Percentiles rank a stretch among this genome's conserved stretches.
Evolutionary conservation across 2,113 vertebrate genomes (phyloP).

Genomic region (Chiloscyllium plagiosum): DNA sequence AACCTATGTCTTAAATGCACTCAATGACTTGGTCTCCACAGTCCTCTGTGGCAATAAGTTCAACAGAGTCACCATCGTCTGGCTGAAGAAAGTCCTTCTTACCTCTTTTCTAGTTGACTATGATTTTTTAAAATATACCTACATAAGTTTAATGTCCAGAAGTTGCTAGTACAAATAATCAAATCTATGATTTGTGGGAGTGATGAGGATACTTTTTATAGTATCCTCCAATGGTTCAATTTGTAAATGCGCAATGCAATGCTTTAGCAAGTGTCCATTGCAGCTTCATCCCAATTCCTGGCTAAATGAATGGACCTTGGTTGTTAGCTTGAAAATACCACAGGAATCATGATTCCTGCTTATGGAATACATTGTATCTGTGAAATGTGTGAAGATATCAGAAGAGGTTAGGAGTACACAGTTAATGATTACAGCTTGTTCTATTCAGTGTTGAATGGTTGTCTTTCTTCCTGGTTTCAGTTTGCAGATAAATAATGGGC

Average conservation of each 20-base stretch:
- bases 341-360: not conserved
- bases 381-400: not conserved
- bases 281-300: not conserved
- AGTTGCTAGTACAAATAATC: not conserved
- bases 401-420: not conserved
- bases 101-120: no score
- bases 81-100: no score
- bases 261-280: not conserved
- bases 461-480: not conserved
- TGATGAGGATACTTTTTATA: not conserved
- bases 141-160: not conserved
- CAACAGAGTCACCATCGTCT: no score
- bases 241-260: not conserved
- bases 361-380: not conserved
- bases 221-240: not conserved
- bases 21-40: no score
- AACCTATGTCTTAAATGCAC: no score
- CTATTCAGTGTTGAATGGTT: not conserved
- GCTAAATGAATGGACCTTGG: not conserved
- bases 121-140: not conserved
- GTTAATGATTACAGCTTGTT: not conserved
- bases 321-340: not conserved
- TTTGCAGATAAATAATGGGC: not conserved
- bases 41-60: no score
- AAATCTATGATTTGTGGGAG: not conserved